Base-by-base conservation (phyloP, 92 coral and sea anemone species). In the Paramuricea clavata region DNA sequence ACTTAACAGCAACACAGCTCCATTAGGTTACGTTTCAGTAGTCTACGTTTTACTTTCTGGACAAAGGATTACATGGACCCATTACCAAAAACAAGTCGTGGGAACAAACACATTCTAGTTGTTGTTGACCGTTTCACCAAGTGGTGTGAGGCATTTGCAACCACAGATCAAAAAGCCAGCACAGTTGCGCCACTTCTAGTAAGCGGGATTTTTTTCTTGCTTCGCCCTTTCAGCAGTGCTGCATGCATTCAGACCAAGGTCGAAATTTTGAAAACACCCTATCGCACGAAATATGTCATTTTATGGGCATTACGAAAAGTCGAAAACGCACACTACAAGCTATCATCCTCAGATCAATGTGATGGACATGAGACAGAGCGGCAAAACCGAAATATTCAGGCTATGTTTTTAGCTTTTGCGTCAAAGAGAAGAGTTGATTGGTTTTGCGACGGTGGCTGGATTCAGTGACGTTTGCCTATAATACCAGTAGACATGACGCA, bases 41-140 rank as follows among this genome's bases (percentile, higher is more conserved):
- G 49, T n/a, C n/a, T n/a, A n/a, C n/a, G n/a, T n/a, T n/a, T n/a
- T n/a, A n/a, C n/a, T n/a, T n/a, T n/a, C n/a, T 77, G 83, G 89
- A 79, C 89, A 67, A 77, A 77, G 76, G 85, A 86, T 70, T 76
- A 76, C 49, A 64, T 77, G 56, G 70, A 78, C 8, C 74, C 75
- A 52, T 10, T 74, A 2, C 19, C 59, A 16, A 64, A 56, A 23
- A 57, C 84, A 6, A 34, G 9, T 19, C 84, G 76, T 7, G 43
- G 77, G 12, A 74, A 85, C 32, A n/a, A n/a, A n/a, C n/a, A n/a
- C n/a, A n/a, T n/a, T n/a, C n/a, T n/a, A n/a, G n/a, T n/a, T n/a
- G n/a, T n/a, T n/a, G n/a, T n/a, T n/a, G n/a, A n/a, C n/a, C n/a
- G n/a, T n/a, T n/a, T n/a, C n/a, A n/a, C n/a, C n/a, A n/a, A n/a